Percentiles rank a stretch among this genome's conserved stretches.
Evolutionary conservation across 1,140 invertebrate genomes (phyloP).

Genomic region (Galendromus occidentalis): DNA sequence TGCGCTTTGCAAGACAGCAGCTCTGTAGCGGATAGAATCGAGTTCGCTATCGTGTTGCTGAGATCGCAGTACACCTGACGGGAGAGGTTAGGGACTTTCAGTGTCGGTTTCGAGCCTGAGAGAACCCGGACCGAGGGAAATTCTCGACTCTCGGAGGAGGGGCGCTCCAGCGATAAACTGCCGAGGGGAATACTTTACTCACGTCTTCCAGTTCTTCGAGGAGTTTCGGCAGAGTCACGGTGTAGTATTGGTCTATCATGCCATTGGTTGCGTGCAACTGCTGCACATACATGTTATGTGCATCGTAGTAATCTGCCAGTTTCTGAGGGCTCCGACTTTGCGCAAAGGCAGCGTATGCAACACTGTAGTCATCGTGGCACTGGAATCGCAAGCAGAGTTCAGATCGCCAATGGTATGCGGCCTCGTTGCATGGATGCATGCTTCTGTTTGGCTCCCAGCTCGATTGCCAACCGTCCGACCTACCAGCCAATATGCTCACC

Average conservation of each 20-base stretch:
- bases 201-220: constrained; percentile 62
- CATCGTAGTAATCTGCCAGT: constrained; percentile 60
- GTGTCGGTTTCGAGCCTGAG: too few relatives aligned
- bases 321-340: constrained; percentile 35
- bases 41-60: constrained; percentile 52
- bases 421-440: not conserved
- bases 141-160: too few relatives aligned
- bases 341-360: constrained; percentile 39
- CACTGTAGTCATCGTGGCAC: constrained; percentile 64
- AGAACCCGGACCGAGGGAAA: too few relatives aligned
- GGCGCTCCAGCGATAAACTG: too few relatives aligned
- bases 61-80: constrained; percentile 49
- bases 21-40: constrained; percentile 56
- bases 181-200: too few relatives aligned
- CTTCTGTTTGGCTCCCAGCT: not conserved
- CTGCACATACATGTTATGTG: constrained; percentile 79
- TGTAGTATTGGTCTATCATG: constrained; percentile 48
- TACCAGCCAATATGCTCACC: not conserved
- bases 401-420: not conserved
- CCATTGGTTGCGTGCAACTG: constrained; percentile 78
- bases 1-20: constrained; percentile 52
- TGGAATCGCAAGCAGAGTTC: constrained; percentile 28
- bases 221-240: constrained; percentile 49
- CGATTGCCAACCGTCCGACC: constrained; percentile 10
- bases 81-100: too few relatives aligned